Percentiles rank a stretch among this genome's conserved stretches.
Conservation (phyloP, 1,140 invertebrate genomes). For the Lethrus apterus region DNA sequence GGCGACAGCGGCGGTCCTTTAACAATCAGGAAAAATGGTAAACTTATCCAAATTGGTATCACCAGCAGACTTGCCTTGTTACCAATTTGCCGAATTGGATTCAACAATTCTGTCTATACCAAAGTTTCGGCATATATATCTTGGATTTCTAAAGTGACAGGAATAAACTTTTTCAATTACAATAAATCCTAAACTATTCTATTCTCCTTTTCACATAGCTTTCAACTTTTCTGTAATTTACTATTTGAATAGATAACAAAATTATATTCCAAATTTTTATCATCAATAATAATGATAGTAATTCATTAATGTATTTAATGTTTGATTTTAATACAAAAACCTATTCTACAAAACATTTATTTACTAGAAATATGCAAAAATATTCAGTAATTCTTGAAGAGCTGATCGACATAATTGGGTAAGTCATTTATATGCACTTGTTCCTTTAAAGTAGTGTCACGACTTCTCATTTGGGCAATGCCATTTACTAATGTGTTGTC, state of each 20-base stretch:
- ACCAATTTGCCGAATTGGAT: conserved; percentile 32
- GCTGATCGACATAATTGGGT: conserved; percentile 40
- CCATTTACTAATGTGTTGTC: conserved; percentile 61
- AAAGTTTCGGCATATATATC: conserved; percentile 34
- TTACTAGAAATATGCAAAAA: too few species aligned
- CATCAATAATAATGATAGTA: too few species aligned
- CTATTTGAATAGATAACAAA: too few species aligned
- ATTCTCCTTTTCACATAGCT: too few species aligned
- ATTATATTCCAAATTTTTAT: too few species aligned
- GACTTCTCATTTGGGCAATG: conserved; percentile 59
- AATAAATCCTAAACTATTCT: conserved; percentile 11
- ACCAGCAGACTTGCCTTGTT: conserved; percentile 36
- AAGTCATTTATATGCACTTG: conserved; percentile 47
- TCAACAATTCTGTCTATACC: conserved; percentile 38
- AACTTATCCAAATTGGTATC: conserved; percentile 33
- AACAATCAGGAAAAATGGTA: conserved; percentile 26
- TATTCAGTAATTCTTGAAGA: conserved; percentile 37
- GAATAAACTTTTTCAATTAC: conserved; percentile 28
- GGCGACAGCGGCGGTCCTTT: conserved; percentile 38
- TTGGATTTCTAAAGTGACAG: conserved; percentile 34
- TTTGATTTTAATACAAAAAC: too few species aligned
- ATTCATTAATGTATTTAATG: too few species aligned
- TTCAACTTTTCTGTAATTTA: too few species aligned
- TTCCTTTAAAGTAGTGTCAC: conserved; percentile 63
- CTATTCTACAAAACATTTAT: too few species aligned